Percentiles rank a stretch among this genome's conserved stretches.
These are phyloP conservation scores for Neomonachus schauinslandi DNA, from an alignment of 2,113 vertebrate genomes.

Conservation along the genomic window DNA sequence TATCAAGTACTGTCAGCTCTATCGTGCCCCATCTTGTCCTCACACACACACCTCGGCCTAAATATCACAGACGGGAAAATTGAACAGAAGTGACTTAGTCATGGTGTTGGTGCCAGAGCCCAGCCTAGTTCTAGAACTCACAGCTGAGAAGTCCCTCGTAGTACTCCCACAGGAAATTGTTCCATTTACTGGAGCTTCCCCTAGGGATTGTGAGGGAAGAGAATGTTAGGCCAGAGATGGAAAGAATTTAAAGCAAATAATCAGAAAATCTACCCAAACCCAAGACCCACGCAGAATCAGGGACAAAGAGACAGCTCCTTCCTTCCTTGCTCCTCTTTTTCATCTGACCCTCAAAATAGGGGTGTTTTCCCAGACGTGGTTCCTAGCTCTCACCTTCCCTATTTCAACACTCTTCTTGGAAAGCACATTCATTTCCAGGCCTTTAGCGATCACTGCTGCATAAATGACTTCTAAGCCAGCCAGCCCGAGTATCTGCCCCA, in stretches of 20 bases:
- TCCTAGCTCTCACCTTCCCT: background rate
- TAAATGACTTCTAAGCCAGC: background rate
- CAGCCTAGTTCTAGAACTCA: background rate
- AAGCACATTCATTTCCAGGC: background rate
- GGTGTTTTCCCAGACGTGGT: background rate
- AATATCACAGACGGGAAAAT: constrained; percentile 5
- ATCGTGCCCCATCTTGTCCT: background rate
- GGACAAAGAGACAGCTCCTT: background rate
- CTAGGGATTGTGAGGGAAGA: background rate
- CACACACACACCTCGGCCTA: background rate
- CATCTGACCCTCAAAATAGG: background rate
- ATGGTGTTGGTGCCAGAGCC: background rate
- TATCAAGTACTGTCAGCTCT: background rate
- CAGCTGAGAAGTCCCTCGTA: background rate
- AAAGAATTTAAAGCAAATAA: constrained; percentile 27
- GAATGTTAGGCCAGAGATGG: background rate
- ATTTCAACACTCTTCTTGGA: background rate
- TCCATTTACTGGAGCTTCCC: background rate
- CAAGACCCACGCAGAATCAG: background rate
- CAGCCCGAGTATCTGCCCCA: background rate
- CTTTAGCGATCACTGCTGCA: background rate
- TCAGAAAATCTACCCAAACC: constrained; percentile 19
- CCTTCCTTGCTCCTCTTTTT: background rate
- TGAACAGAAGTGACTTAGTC: constrained; percentile 1
- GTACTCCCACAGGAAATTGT: background rate